These are phyloP conservation scores for Bergia puertoricense DNA, from an alignment of 92 coral and sea anemone genomes.

Conservation along the genomic window DNA sequence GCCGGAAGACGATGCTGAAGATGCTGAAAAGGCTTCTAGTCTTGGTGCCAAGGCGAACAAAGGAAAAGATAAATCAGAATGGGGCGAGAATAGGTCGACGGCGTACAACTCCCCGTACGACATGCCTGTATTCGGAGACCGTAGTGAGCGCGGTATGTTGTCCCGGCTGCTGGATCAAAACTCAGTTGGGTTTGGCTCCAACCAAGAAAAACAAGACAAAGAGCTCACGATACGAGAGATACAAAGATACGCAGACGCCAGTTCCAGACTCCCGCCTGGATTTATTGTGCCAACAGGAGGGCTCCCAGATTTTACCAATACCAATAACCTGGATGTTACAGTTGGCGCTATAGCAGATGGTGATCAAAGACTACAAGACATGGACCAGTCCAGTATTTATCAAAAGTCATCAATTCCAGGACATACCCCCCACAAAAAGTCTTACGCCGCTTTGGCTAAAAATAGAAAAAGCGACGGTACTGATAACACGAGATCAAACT, in stretches of 20 bases:
- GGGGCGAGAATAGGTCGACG: not conserved
- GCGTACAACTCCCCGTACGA: not conserved
- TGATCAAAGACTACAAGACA: conserved; percentile 8
- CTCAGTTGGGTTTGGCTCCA: conserved; percentile 21
- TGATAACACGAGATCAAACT: not conserved
- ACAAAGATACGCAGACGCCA: conserved; percentile 24
- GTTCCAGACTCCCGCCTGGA: conserved; percentile 30
- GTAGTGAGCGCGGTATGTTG: conserved; percentile 25
- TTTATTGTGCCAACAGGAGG: conserved; percentile 8
- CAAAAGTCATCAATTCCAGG: conserved; percentile 23
- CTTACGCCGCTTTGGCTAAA: not conserved
- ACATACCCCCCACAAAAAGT: not conserved
- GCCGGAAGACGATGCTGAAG: conserved; percentile 27
- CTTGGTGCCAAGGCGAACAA: not conserved
- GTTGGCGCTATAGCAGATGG: not conserved
- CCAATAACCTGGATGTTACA: conserved; percentile 22
- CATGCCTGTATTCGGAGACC: not conserved
- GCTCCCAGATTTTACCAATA: conserved; percentile 9
- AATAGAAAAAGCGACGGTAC: not conserved
- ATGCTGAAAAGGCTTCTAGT: not conserved
- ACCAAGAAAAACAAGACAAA: conserved; percentile 27
- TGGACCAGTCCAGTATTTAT: not conserved
- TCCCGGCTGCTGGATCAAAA: conserved; percentile 35
- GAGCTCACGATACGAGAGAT: conserved; percentile 23
- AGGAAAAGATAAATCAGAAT: not conserved